Base-by-base conservation (phyloP, 2,113 vertebrate species). In the Nettapus auritus region DNA sequence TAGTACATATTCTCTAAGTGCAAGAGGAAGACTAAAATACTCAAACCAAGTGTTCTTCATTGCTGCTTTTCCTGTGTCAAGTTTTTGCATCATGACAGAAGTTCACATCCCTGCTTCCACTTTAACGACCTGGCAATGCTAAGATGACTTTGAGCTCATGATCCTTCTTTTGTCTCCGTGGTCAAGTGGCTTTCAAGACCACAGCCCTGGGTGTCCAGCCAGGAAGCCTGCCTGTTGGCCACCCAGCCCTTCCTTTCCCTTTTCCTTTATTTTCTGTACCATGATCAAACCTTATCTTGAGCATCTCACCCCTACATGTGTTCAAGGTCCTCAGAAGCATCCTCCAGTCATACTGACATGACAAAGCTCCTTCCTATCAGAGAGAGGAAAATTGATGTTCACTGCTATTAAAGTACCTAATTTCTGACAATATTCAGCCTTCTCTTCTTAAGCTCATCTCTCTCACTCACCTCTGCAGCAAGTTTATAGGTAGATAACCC, bases 261-360 rank as follows among this genome's bases (percentile, higher is more conserved):
- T 76, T n/a, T 33, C 29, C 46, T 53, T 10, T 0, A 1, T 36
- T n/a, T 68, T 34, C 59, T 26, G 7, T 23, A 20, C 13, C 59
- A 13, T 0, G 0, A 20, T 20, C 26, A 29, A 48, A 29, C 29
- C 31, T 68, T 4, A 4, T 50, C 42, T 71, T 42, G 18, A 11
- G 23, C 62, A 44, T 14, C 56, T 42, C 57, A 57, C 2, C 42
- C 60, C 16, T 48, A 6, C 40, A 9, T 0, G 0, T 17, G 22
- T 68, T 52, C 3, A 2, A 17, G 73, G 13, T 20, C 16, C 7
- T 66, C 50, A 38, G 44, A 76, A 79, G 53, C n/a, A 84, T 21
- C 31, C 29, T 26, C 52, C 75, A 48, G 33, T 29, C 62, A 33
- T 13, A 17, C 8, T 1, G 0, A 36, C 9, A 34, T 2, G 5